Evolutionary conservation across 2,888 invertebrate species (phyloP).

Genomic region (Cheilosia scutellata): DNA sequence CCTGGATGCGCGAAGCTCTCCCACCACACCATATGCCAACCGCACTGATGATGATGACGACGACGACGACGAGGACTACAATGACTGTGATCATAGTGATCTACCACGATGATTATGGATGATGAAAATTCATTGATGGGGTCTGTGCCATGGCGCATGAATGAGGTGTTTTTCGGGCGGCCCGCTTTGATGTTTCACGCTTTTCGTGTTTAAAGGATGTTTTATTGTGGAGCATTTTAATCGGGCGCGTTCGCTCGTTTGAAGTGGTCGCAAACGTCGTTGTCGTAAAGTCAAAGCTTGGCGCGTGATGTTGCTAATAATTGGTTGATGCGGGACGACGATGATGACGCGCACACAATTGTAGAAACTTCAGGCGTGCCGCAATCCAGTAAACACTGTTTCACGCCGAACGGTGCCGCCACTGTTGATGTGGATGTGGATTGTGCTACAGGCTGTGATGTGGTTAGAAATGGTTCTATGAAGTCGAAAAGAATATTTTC

Average conservation of each 20-base stretch:
- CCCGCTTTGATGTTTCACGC: slow-evolving; percentile 72
- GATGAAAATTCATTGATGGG: slow-evolving; percentile 76
- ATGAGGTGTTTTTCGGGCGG: slow-evolving; percentile 73
- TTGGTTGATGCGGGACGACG: slow-evolving; percentile 51
- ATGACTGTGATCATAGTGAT: slow-evolving; percentile 71
- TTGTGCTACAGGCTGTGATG: slow-evolving; percentile 65
- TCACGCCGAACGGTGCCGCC: slow-evolving; percentile 22
- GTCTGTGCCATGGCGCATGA: slow-evolving; percentile 59
- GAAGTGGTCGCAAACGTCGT: slow-evolving; percentile 73
- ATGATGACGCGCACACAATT: slow-evolving; percentile 39
- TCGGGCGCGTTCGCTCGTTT: slow-evolving; percentile 56
- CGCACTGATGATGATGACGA: slow-evolving; percentile 20
- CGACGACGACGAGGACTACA: slow-evolving; percentile 45
- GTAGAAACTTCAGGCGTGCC: slow-evolving; percentile 50
- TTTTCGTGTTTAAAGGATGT: slow-evolving; percentile 75
- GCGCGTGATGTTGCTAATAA: slow-evolving; percentile 75
- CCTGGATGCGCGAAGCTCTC: slow-evolving; percentile 40
- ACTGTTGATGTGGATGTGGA: slow-evolving; percentile 73
- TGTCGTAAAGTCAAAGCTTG: slow-evolving; percentile 67
- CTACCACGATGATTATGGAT: slow-evolving; percentile 72
- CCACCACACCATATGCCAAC: background rate
- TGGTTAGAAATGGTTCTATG: slow-evolving; percentile 63
- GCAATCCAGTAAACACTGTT: slow-evolving; percentile 68
- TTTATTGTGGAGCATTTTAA: slow-evolving; percentile 72
- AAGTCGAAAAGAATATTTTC: slow-evolving; percentile 51